Base-by-base conservation (phyloP, 2,113 vertebrate genomes). In the Ardeotis arabs region DNA sequence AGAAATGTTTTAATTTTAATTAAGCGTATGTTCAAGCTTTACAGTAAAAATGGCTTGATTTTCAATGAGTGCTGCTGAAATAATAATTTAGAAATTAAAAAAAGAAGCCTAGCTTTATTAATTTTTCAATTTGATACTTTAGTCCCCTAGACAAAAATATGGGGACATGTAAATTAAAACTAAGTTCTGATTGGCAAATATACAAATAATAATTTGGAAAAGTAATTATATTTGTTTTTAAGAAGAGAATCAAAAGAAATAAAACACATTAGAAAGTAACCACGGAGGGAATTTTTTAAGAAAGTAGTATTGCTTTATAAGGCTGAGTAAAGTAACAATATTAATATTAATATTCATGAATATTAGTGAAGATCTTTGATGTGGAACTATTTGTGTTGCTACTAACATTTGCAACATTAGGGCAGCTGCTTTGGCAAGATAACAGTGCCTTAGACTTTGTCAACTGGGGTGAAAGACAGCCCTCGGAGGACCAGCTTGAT, bases 351-450 rank as follows among this genome's bases (percentile, higher is more conserved):
- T 60, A 35, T 7, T 47, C 55, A 83, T 14, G 63, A 47, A 27
- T 41, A 28, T 41, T 59, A 41, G 5, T 16, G 21, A 73, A 73
- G 5, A 31, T 19, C 6, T 82, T 73, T 68, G 10, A 39, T 53
- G 28, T 47, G 28, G 6, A 47, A 66, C 11, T 84, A 12, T 33
- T 55, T 41, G 10, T 21, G 33, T 18, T 91, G 37, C 45, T 60
- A 33, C 4, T 55, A 76, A 86, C 9, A 33, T 90, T 86, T 93
- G 20, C 31, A 41, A 68, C 15, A 63, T 22, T 52, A 97, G 95
- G 90, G 45, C 74, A 90, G 41, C 99, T 99, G 98, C 96, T 99
- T 62, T 99, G 99, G 99, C 95, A 99, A 10, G 98, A 99, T 96
- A 98, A 97, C 81, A 98, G 72, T 4, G 97, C 97, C 28, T 67